Percentiles rank a stretch among this genome's conserved stretches.
phyloP scores from a whole-genome alignment of 2,797 vertebrate species.

The Tragopan temminckii region DNA sequence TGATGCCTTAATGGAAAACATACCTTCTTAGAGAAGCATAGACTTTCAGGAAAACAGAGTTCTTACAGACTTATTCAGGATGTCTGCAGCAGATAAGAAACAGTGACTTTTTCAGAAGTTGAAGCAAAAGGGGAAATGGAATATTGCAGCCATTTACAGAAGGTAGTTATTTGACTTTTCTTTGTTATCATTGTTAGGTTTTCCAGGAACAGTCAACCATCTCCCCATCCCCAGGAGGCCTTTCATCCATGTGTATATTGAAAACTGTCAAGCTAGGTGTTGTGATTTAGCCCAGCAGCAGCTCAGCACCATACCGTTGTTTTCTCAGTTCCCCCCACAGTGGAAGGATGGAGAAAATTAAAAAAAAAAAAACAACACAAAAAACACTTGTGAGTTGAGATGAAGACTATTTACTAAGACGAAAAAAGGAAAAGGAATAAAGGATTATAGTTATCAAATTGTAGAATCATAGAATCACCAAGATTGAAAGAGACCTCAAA shows the following conservation, averaged over 20 bases:
- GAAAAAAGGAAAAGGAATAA: too few relatives aligned
- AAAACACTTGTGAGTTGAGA: too few relatives aligned
- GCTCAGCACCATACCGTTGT: too few relatives aligned
- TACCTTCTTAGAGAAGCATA: not conserved
- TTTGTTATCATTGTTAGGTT: not conserved
- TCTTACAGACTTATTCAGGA: not conserved
- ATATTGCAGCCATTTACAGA: not conserved
- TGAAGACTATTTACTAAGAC: too few relatives aligned
- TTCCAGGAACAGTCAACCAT: not conserved
- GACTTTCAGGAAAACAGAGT: accelerated
- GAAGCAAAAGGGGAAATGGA: not conserved
- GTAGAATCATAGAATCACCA: too few relatives aligned
- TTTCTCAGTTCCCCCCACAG: too few relatives aligned
- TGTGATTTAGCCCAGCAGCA: too few relatives aligned
- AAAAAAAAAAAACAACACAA: too few relatives aligned
- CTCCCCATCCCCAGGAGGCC: accelerated
- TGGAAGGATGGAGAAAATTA: too few relatives aligned
- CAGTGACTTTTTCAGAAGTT: not conserved
- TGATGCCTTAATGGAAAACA: not conserved
- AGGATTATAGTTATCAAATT: too few relatives aligned
- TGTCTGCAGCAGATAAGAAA: not conserved
- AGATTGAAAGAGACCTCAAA: too few relatives aligned
- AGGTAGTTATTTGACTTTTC: not conserved
- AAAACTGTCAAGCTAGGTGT: not conserved
- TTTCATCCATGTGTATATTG: not conserved